phyloP scores from a whole-genome alignment of 2,797 vertebrate species.

The Ceryle rudis region DNA sequence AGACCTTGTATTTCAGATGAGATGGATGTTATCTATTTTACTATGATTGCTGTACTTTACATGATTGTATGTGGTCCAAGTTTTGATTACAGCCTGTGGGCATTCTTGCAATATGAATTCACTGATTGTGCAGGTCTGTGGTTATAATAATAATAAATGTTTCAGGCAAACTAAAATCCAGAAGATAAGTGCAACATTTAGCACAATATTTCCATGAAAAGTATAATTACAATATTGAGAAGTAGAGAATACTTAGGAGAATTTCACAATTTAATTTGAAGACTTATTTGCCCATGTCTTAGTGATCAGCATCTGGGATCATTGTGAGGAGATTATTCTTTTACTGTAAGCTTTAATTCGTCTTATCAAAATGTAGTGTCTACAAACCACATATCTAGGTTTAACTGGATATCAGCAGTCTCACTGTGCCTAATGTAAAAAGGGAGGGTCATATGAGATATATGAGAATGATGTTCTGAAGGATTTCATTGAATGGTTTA shows the following conservation, averaged over 20 bases:
- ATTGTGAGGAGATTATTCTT: neutral
- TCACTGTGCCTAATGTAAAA: neutral
- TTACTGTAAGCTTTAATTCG: neutral
- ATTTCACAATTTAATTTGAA: neutral
- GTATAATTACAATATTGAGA: neutral
- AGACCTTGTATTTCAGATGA: neutral
- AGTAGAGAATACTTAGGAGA: neutral
- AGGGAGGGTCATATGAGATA: neutral
- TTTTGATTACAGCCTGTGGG: neutral
- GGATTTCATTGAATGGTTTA: neutral
- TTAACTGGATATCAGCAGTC: neutral
- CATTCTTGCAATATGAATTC: neutral
- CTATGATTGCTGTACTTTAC: neutral
- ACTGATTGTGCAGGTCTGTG: neutral
- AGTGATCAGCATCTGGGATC: neutral
- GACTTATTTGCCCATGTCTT: neutral
- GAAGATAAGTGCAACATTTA: neutral
- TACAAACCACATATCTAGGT: neutral
- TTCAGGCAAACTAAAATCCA: neutral
- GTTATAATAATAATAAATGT: neutral
- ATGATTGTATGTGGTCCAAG: neutral
- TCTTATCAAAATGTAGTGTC: neutral
- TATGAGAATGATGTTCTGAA: neutral
- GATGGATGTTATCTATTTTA: neutral
- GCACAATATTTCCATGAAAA: neutral